Percentiles rank a stretch among this genome's conserved stretches.
Conservation (phyloP, 2,888 invertebrate genomes). For the Pheosia tremula region DNA sequence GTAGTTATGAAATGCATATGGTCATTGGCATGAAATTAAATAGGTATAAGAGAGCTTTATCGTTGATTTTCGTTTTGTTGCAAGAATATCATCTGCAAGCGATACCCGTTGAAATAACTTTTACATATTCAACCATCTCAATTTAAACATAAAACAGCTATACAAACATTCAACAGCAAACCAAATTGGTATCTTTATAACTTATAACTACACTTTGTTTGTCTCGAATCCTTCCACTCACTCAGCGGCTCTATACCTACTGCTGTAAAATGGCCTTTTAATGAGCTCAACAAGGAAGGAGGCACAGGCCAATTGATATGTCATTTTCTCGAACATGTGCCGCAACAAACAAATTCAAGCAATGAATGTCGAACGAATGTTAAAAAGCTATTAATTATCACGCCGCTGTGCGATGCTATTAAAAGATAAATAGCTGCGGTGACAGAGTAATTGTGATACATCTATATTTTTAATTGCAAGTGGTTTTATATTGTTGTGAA, state of each 20-base stretch:
- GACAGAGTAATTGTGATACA: constrained; percentile 7
- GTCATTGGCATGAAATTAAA: too few relatives aligned
- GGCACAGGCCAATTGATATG: constrained; percentile 58
- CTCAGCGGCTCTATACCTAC: constrained; percentile 38
- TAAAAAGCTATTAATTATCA: constrained; percentile 17
- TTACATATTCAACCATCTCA: too few relatives aligned
- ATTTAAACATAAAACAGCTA: neutral
- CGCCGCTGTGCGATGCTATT: constrained; percentile 15
- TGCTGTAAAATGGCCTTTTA: constrained; percentile 49
- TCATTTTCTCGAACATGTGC: constrained; percentile 55
- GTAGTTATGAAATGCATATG: too few relatives aligned
- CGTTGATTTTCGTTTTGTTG: too few relatives aligned
- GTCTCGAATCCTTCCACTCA: constrained; percentile 23
- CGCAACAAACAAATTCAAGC: constrained; percentile 33
- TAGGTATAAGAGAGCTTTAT: too few relatives aligned
- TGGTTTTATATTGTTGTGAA: neutral
- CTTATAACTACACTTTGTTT: neutral
- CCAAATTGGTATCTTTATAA: too few relatives aligned
- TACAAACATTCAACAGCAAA: neutral
- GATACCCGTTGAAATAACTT: too few relatives aligned
- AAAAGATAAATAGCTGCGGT: neutral
- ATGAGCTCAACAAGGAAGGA: constrained; percentile 73
- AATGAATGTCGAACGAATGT: constrained; percentile 21
- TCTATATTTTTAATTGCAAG: constrained; percentile 7
- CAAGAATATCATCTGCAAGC: too few relatives aligned